phyloP scores from a whole-genome alignment of 1,140 invertebrate genomes.

The Potamilus streckersoni region DNA sequence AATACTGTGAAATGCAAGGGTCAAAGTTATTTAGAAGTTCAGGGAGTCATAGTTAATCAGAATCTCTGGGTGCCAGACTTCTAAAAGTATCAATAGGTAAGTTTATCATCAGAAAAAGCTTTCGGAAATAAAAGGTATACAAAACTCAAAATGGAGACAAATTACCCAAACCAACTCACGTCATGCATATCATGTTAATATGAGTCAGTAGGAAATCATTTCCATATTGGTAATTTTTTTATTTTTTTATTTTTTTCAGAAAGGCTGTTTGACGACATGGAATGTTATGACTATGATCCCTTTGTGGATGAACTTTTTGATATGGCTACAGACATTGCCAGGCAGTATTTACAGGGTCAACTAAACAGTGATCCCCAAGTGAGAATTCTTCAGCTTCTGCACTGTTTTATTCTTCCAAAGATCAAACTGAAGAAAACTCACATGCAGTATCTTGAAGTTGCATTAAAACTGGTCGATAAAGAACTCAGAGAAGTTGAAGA shows the following conservation, averaged over 20 bases:
- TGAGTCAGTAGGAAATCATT: no score
- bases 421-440: constrained; percentile 10
- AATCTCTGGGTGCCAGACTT: no score
- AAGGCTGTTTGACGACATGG: constrained; percentile 19
- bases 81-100: no score
- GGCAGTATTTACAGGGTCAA: constrained; percentile 16
- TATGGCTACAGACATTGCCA: constrained; percentile 5
- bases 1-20: no score
- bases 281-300: constrained; percentile 26
- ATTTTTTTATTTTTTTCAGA: constrained; percentile 23
- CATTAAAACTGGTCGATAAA: constrained; percentile 13
- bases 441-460: neutral
- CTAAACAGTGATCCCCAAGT: constrained; percentile 9
- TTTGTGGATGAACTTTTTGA: constrained; percentile 31
- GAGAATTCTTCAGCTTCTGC: constrained; percentile 19
- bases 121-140: no score
- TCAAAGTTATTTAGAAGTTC: no score
- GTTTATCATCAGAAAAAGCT: no score
- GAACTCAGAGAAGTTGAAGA: constrained; percentile 20
- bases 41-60: no score
- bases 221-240: neutral
- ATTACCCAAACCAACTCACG: no score
- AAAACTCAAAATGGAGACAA: no score
- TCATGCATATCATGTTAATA: no score
- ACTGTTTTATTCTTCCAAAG: constrained; percentile 26